A percentile compares a stretch with the other conserved stretches of the same genome.
phyloP scores from a whole-genome alignment of 1,140 invertebrate species.

The Scaptomyza pallida region DNA sequence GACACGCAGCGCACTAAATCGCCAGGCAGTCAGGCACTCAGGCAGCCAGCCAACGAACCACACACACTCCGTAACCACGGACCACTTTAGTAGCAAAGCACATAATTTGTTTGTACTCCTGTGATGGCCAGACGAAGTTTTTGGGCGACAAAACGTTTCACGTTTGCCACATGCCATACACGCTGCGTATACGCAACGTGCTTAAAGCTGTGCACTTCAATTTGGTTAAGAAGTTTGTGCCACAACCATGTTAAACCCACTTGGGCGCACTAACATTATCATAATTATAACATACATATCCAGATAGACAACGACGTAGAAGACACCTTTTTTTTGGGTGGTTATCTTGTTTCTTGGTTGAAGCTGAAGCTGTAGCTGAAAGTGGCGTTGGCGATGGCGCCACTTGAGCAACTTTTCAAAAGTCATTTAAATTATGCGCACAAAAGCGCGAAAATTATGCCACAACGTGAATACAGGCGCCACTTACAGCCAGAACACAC shows the following conservation, averaged over 20 bases:
- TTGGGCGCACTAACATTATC: slow-evolving; percentile 80
- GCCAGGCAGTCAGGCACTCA: not conserved
- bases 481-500: slow-evolving; percentile 65
- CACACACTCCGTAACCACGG: slow-evolving; percentile 1
- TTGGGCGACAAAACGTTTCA: slow-evolving; percentile 54
- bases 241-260: slow-evolving; percentile 58
- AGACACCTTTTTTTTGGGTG: slow-evolving; percentile 41
- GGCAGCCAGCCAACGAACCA: not conserved
- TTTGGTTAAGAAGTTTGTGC: slow-evolving; percentile 39
- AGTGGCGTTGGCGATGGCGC: slow-evolving; percentile 37
- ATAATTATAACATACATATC: slow-evolving; percentile 66
- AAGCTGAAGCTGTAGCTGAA: no score
- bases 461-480: slow-evolving; percentile 71
- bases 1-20: slow-evolving; percentile 59
- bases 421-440: slow-evolving; percentile 81
- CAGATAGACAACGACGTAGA: not conserved
- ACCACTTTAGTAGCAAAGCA: slow-evolving; percentile 23
- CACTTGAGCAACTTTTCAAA: slow-evolving; percentile 80
- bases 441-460: slow-evolving; percentile 81
- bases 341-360: slow-evolving; percentile 27
- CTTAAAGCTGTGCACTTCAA: slow-evolving; percentile 25
- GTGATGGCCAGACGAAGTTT: slow-evolving; percentile 43
- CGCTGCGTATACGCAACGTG: slow-evolving; percentile 64
- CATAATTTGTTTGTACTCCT: slow-evolving; percentile 54
- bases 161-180: slow-evolving; percentile 2